Percentiles rank a stretch among this genome's conserved stretches.
phyloP scores from a whole-genome alignment of 2,113 vertebrate species.

The Mesoclemmys tuberculata region DNA sequence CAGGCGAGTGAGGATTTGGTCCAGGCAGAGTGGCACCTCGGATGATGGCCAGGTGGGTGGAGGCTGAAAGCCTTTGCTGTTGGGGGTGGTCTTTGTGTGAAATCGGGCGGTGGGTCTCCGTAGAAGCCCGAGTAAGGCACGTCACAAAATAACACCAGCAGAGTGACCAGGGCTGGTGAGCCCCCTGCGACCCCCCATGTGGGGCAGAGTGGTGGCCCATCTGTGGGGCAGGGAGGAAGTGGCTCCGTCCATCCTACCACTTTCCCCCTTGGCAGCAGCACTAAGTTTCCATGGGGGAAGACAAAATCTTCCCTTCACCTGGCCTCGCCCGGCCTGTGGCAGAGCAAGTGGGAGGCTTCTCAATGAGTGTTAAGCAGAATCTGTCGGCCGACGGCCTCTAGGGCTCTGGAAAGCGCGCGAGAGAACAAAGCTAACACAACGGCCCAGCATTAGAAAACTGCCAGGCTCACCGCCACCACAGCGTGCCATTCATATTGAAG shows the following conservation, averaged over 20 bases:
- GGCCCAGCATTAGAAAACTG: neutral
- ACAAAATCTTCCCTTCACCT: neutral
- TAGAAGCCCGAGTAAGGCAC: neutral
- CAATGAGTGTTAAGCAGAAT: neutral
- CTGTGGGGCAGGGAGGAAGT: neutral
- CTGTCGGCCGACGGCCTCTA: neutral
- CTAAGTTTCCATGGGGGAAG: neutral
- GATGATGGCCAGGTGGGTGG: neutral
- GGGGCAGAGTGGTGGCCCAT: neutral
- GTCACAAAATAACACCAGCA: neutral
- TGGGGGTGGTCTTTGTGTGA: no score
- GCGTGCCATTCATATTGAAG: neutral
- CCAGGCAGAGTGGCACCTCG: neutral
- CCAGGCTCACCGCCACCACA: no score
- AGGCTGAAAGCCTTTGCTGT: no score
- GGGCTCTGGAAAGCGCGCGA: neutral
- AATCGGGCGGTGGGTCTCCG: no score
- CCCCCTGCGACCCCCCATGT: neutral
- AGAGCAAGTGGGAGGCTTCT: neutral
- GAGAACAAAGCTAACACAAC: neutral
- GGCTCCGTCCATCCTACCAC: neutral
- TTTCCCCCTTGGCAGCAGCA: neutral
- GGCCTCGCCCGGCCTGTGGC: neutral
- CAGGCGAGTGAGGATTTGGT: neutral
- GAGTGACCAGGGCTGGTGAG: neutral